A percentile compares a stretch with the other conserved stretches of the same genome.
Conservation (phyloP, 2,797 vertebrate species). For the Oceanodroma leucorhoa region DNA sequence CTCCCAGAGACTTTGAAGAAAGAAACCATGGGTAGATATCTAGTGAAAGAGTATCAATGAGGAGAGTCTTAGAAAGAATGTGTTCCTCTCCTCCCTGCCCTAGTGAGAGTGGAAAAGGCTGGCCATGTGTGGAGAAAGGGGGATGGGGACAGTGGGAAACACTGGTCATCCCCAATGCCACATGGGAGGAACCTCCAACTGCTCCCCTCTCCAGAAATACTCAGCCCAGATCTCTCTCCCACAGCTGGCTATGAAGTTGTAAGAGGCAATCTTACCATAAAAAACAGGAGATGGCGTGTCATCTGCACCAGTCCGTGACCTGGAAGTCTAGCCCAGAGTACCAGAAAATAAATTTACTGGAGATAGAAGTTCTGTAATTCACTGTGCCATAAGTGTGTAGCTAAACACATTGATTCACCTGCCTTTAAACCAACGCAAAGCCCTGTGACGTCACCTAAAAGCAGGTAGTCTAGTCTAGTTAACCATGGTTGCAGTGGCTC, state of each 20-base stretch:
- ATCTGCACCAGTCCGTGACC: not conserved
- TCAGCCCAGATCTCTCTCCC: not conserved
- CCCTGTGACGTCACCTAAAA: rapidly evolving
- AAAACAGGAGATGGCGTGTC: not conserved
- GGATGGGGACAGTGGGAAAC: not conserved
- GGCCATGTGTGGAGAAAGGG: not conserved
- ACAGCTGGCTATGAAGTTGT: not conserved
- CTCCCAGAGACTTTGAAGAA: not conserved
- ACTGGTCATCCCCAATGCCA: not conserved
- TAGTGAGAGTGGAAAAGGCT: not conserved
- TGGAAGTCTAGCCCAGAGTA: not conserved
- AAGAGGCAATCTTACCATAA: not conserved
- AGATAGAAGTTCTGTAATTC: not conserved
- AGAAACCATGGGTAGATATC: not conserved
- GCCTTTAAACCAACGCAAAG: not conserved
- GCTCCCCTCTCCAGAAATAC: not conserved
- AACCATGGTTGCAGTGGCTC: not conserved
- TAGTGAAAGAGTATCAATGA: not conserved
- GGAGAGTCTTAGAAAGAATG: not conserved
- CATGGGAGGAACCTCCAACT: not conserved
- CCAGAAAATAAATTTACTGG: not conserved
- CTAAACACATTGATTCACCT: not conserved
- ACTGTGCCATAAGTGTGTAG: not conserved
- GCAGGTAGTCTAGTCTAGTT: not conserved
- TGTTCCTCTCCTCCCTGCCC: not conserved